Conservation (phyloP, 1,140 invertebrate genomes). For the Drosophila baimaii region DNA sequence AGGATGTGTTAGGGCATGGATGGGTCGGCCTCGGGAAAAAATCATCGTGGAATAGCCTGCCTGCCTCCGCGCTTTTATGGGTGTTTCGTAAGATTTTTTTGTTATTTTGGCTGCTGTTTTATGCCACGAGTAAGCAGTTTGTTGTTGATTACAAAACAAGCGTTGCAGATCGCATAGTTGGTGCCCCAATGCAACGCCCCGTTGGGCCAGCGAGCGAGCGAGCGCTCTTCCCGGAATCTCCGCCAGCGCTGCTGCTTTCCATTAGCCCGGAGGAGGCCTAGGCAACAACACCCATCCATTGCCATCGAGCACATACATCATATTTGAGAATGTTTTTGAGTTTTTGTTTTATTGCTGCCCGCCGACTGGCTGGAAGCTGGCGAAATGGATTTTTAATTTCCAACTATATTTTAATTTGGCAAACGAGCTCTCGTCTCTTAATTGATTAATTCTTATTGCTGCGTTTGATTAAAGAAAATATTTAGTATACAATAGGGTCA, state of each 20-base stretch:
- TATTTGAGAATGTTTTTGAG: conserved; percentile 20
- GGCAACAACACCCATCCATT: background rate
- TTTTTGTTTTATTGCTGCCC: conserved; percentile 25
- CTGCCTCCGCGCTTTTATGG: conserved; percentile 31
- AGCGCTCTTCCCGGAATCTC: conserved; percentile 32
- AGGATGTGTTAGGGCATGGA: conserved; percentile 12
- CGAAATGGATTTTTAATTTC: conserved; percentile 80
- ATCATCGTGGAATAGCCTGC: background rate
- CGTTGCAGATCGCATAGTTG: conserved; percentile 58
- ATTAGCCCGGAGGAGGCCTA: conserved; percentile 2
- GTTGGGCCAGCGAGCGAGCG: conserved; percentile 5
- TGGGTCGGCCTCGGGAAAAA: conserved; percentile 10
- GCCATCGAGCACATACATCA: conserved; percentile 20
- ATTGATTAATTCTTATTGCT: conserved; percentile 78
- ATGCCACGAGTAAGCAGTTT: conserved; percentile 54
- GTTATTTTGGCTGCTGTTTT: conserved; percentile 55
- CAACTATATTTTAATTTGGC: conserved; percentile 79
- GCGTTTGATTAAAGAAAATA: conserved; percentile 76
- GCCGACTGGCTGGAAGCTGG: conserved; percentile 20
- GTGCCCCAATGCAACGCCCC: conserved; percentile 33
- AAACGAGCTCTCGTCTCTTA: conserved; percentile 74
- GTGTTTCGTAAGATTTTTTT: conserved; percentile 52
- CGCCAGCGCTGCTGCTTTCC: conserved; percentile 18
- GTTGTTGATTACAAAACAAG: conserved; percentile 74
- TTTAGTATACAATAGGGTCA: conserved; percentile 75